These are phyloP conservation scores for Bubo blakistoni DNA, from an alignment of 2,113 vertebrate genomes.

Conservation along the genomic window DNA sequence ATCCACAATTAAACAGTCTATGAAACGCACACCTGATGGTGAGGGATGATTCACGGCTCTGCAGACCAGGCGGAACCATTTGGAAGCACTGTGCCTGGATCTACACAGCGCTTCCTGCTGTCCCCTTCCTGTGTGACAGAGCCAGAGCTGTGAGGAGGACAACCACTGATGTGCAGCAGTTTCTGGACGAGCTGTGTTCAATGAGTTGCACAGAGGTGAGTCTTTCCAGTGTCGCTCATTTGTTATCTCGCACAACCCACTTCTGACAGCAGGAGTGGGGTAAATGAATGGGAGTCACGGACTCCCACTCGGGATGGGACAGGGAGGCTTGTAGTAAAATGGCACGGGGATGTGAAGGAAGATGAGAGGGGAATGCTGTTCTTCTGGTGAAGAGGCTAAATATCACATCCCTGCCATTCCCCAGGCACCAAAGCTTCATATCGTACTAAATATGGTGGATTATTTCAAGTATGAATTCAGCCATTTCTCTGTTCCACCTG, in stretches of 20 bases:
- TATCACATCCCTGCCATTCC: not conserved
- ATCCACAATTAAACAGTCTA: not conserved
- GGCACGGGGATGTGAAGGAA: not conserved
- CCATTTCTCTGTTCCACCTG: not conserved
- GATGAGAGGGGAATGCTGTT: not conserved
- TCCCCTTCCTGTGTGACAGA: not conserved
- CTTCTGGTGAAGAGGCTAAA: not conserved
- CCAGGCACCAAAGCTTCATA: not conserved
- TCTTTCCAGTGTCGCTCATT: not conserved
- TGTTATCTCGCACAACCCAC: not conserved
- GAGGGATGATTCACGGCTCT: not conserved
- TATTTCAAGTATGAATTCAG: not conserved
- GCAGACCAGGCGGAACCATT: not conserved
- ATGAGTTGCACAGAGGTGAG: not conserved
- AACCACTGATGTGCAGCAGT: not conserved
- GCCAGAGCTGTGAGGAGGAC: not conserved
- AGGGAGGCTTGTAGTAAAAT: not conserved
- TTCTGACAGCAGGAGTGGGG: not conserved
- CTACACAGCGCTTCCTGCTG: rapidly evolving
- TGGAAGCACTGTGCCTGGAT: not conserved
- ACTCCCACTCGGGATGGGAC: not conserved
- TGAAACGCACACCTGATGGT: not conserved
- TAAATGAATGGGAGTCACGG: not conserved
- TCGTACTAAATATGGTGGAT: not conserved
- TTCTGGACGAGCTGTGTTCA: not conserved